Conservation (phyloP, 2,113 vertebrate genomes). For the Pterocles orientalis region DNA sequence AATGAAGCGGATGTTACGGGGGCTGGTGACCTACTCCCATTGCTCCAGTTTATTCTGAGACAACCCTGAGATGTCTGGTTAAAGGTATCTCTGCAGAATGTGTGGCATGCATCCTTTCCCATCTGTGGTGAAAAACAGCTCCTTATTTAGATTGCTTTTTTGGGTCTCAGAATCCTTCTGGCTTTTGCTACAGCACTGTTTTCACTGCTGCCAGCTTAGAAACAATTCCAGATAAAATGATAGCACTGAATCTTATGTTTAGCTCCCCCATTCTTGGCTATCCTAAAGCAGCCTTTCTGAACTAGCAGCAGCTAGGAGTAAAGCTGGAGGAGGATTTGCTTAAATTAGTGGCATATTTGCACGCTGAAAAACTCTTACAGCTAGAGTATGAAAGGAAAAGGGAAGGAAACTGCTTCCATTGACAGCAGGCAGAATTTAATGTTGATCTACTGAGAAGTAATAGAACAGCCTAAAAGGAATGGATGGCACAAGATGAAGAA, state of each 20-base stretch:
- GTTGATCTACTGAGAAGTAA: background rate
- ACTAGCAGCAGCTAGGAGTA: background rate
- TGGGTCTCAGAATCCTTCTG: background rate
- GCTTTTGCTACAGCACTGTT: background rate
- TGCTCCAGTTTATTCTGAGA: background rate
- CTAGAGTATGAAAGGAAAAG: background rate
- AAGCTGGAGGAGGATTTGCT: background rate
- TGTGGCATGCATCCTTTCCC: background rate
- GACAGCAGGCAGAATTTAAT: background rate
- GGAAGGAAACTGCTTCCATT: background rate
- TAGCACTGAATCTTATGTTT: background rate
- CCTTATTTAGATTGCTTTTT: background rate
- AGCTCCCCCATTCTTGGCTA: background rate
- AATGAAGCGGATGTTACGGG: background rate
- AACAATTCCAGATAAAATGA: background rate
- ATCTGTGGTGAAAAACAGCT: background rate
- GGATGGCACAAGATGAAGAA: background rate
- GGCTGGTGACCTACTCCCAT: background rate
- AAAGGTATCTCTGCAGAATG: background rate
- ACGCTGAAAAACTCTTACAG: background rate
- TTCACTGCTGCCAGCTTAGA: background rate
- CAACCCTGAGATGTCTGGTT: background rate
- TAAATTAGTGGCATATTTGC: background rate
- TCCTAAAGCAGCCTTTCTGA: background rate
- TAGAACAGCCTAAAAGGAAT: background rate